Base-by-base conservation (phyloP, 2,888 invertebrate genomes). In the Ashinkailepas kermadecensis region DNA sequence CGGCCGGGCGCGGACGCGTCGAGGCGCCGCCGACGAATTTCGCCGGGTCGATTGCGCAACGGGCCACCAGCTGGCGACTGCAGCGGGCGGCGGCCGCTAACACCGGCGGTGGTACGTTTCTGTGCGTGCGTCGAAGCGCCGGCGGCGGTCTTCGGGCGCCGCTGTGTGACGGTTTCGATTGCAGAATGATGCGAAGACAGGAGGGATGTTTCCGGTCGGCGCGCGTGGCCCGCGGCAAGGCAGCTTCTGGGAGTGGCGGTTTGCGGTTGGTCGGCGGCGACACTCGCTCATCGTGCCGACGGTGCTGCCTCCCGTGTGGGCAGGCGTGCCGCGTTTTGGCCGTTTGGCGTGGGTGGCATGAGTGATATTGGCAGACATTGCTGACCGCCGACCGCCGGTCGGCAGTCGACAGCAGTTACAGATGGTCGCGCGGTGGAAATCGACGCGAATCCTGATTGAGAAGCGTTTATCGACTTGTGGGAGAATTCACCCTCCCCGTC, bases 111-210 rank as follows among this genome's bases (percentile, higher is more conserved):
- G 67, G 7, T 67, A 12, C 13, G 23, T 13, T 67, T 2, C 13
- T 67, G 67, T 67, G 67, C 67, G 67, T 67, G 67, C 67, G 67
- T 67, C n/a, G 67, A 67, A 13, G 25, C 67, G n/a, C 25, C 62
- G 18, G 65, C 23, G 65, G 10, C 65, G 65, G 1, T 23, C 3
- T 9, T 10, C 65, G n/a, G 65, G n/a, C n/a, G 65, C 65, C 23
- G 65, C 9, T 10, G 23, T 10, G 67, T 13, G 6, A 13, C 9
- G n/a, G 1, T 11, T 12, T 6, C 67, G 25, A 25, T 23, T 25
- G 15, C n/a, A 7, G 1, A 67, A n/a, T n/a, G 67, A n/a, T 25
- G 67, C 13, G 67, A 67, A 67, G 0, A 11, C 10, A 10, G 0
- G n/a, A n/a, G 67, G 25, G 12, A 25, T n/a, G 67, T 67, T 25